A percentile compares a stretch with the other conserved stretches of the same genome.
These are phyloP conservation scores for Drosophila leonis DNA, from an alignment of 2,888 invertebrate species.

Conservation along the genomic window DNA sequence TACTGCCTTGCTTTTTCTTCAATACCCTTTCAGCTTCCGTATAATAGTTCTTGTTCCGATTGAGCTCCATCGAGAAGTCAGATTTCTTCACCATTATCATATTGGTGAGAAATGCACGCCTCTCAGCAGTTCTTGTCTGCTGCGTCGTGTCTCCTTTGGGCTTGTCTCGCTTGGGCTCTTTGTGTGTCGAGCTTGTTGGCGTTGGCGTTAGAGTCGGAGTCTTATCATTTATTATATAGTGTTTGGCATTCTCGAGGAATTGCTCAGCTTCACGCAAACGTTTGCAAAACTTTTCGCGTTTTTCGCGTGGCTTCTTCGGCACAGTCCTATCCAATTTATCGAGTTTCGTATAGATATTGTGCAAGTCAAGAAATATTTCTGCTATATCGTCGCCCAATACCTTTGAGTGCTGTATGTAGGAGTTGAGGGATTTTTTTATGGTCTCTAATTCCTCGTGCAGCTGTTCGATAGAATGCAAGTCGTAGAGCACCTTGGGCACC, in stretches of 20 bases:
- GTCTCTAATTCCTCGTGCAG: conserved; percentile 30
- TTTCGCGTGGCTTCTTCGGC: neutral
- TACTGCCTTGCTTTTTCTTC: neutral
- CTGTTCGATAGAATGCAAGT: conserved; percentile 21
- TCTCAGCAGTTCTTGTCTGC: neutral
- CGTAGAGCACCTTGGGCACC: conserved; percentile 42
- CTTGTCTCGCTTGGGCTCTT: neutral
- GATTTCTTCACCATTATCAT: conserved; percentile 54
- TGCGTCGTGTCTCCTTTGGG: too few relatives aligned
- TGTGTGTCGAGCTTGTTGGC: neutral
- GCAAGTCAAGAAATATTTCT: conserved; percentile 62
- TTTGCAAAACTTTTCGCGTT: neutral
- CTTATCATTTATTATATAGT: conserved; percentile 39
- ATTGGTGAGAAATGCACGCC: conserved; percentile 34
- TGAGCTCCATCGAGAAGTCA: conserved; percentile 47
- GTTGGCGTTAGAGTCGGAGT: too few relatives aligned
- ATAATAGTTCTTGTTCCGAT: conserved; percentile 35
- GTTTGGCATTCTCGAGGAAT: conserved; percentile 22
- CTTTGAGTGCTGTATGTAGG: conserved; percentile 23
- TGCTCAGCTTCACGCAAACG: conserved; percentile 32
- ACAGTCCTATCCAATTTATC: conserved; percentile 23
- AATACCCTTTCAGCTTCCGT: conserved; percentile 21
- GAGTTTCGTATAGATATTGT: conserved; percentile 53
- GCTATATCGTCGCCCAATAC: conserved; percentile 57
- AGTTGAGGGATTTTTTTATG: conserved; percentile 24